A percentile compares a stretch with the other conserved stretches of the same genome.
Evolutionary conservation across 2,888 invertebrate genomes (phyloP).

Genomic region (Ophonus ardosiacus): DNA sequence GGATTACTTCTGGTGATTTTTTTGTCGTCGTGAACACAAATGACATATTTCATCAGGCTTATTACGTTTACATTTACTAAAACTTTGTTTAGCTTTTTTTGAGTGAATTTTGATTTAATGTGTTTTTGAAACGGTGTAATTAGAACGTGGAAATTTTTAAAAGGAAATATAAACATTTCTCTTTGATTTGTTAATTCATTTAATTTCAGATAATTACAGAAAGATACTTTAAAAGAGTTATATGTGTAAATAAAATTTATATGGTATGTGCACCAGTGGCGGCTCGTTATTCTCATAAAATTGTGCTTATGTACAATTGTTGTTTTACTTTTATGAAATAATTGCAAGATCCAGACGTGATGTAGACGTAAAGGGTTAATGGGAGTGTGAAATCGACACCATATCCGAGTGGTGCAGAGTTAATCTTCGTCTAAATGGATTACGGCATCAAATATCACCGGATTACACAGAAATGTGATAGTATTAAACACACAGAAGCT

Average conservation of each 20-base stretch:
- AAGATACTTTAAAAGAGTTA: not conserved
- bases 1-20: slow-evolving; percentile 19
- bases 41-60: slow-evolving; percentile 40
- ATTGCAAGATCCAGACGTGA: no score
- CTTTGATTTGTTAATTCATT: no score
- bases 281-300: no score
- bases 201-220: not conserved
- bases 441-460: not conserved
- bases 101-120: slow-evolving; percentile 31
- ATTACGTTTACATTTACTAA: slow-evolving; percentile 40
- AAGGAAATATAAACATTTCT: not conserved
- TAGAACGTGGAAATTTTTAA: not conserved
- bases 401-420: not conserved
- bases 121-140: slow-evolving; percentile 37
- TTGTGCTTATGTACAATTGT: no score
- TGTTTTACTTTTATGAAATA: no score
- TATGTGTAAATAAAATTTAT: no score
- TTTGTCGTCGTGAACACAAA: slow-evolving; percentile 34
- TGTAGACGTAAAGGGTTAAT: no score
- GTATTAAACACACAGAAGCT: not conserved
- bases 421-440: not conserved
- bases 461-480: not conserved
- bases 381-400: not conserved
- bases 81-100: slow-evolving; percentile 30
- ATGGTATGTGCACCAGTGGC: no score